phyloP scores from a whole-genome alignment of 2,113 vertebrate genomes.

The Oreochromis aureus region DNA sequence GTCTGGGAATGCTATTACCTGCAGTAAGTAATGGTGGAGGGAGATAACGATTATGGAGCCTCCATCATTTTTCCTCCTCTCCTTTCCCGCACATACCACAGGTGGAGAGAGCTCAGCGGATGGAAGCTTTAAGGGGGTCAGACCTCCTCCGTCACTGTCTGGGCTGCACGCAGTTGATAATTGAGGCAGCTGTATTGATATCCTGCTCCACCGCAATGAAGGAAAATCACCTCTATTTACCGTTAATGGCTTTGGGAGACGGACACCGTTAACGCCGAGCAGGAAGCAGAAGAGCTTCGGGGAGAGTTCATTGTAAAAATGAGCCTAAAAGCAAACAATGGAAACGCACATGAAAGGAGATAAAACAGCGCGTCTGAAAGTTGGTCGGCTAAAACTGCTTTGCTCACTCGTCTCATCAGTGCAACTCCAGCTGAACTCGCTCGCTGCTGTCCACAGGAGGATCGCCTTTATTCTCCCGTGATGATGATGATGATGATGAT shows the following conservation, averaged over 20 bases:
- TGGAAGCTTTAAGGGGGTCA: neutral
- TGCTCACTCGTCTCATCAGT: neutral
- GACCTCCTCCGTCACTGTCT: neutral
- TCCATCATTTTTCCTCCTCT: constrained; percentile 13
- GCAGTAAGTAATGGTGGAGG: constrained; percentile 13
- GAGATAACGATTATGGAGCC: constrained; percentile 28
- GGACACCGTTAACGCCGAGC: neutral
- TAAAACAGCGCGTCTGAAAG: neutral
- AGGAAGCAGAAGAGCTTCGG: neutral
- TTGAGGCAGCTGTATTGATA: constrained; percentile 37
- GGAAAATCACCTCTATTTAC: constrained; percentile 30
- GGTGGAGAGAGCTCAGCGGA: neutral
- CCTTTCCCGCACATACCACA: neutral
- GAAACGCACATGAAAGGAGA: neutral
- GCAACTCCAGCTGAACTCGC: neutral
- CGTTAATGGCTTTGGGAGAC: neutral
- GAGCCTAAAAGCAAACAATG: neutral
- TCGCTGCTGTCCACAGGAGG: neutral
- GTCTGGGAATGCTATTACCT: constrained; percentile 42
- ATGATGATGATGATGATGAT: neutral
- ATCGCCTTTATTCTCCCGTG: neutral
- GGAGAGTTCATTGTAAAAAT: neutral
- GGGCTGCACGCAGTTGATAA: constrained; percentile 14
- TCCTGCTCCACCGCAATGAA: neutral
- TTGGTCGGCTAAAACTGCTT: neutral